Conservation (phyloP, 2,888 invertebrate species). For the Cataglyphis cursor region DNA sequence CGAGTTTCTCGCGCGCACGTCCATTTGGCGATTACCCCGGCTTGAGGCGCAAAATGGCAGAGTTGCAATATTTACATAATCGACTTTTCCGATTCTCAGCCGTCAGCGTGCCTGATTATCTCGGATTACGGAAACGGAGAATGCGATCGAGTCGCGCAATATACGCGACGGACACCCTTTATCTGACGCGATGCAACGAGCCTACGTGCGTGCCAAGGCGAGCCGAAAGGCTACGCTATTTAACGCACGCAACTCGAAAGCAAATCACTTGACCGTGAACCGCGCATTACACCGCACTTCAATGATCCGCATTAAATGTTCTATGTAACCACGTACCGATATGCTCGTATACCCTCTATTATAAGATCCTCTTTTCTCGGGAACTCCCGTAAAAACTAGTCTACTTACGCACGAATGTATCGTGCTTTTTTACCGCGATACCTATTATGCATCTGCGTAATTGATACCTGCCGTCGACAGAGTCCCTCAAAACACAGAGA, state of each 20-base stretch:
- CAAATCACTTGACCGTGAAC: constrained; percentile 52
- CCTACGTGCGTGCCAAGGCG: constrained; percentile 17
- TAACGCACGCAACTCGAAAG: constrained; percentile 55
- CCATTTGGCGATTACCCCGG: constrained; percentile 47
- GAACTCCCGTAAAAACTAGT: constrained; percentile 16
- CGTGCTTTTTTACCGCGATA: constrained; percentile 9
- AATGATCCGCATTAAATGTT: constrained; percentile 42
- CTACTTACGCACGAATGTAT: constrained; percentile 17
- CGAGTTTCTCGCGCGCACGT: constrained; percentile 47
- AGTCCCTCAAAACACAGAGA: constrained; percentile 4
- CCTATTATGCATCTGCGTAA: neutral
- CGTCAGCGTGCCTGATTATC: constrained; percentile 29
- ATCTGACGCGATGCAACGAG: constrained; percentile 17
- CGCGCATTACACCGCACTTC: constrained; percentile 33
- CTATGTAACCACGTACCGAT: constrained; percentile 12
- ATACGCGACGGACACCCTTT: constrained; percentile 1
- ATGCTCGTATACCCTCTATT: constrained; percentile 10
- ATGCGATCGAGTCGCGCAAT: constrained; percentile 11
- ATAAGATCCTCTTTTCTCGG: constrained; percentile 28
- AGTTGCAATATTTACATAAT: constrained; percentile 45
- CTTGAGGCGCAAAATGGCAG: constrained; percentile 42
- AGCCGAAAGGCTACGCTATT: constrained; percentile 44
- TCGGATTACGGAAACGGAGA: constrained; percentile 7
- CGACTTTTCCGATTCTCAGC: constrained; percentile 27
- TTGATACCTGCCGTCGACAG: neutral